Evolutionary conservation across 2,888 invertebrate genomes (phyloP), one percentile per base, ranked within the genome.

Genomic region (Pseudococcus longispinus): DNA sequence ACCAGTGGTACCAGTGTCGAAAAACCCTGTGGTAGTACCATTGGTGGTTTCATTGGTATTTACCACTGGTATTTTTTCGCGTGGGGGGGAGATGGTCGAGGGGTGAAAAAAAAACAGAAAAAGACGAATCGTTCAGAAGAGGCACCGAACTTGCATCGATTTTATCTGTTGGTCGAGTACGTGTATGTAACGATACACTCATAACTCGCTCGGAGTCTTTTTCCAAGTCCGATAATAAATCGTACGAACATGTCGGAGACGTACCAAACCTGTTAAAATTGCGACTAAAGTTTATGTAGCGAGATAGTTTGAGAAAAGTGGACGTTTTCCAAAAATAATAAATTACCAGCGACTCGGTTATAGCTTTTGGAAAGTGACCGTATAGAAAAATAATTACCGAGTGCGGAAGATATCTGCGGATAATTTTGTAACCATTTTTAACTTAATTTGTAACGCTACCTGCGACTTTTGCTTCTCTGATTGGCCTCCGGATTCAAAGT

Each of bases 281-380:
- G 65, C 65, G 65, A 65, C 26, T 23, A 26, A 65, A 65, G 26
- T 65, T 65, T 65, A 65, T 37, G 9, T 26, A 65, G 65, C 65
- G 26, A 65, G 65, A 65, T 65, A 65, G 65, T 23, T 65, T 65
- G 26, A 65, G 65, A 65, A 65, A 65, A 65, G 65, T 65, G 65
- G 65, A 65, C 65, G 65, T 65, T 26, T 65, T 65, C 65, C 65
- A 65, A 65, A 65, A 65, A 65, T 65, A 65, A 65, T 65, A 65
- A 65, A 65, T 65, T 65, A 65, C 26, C n/a, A 46, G 51, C 26
- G 60, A 60, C 65, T 65, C 26, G 65, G 65, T 65, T 65, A 65
- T 65, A 26, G 65, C 65, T 26, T 65, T 65, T 26, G 65, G 65
- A 65, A 65, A 65, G 13, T 65, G 65, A 65, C 65, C 65, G 65